Conservation (phyloP, 2,797 vertebrate genomes). For the Vespertilio murinus region DNA sequence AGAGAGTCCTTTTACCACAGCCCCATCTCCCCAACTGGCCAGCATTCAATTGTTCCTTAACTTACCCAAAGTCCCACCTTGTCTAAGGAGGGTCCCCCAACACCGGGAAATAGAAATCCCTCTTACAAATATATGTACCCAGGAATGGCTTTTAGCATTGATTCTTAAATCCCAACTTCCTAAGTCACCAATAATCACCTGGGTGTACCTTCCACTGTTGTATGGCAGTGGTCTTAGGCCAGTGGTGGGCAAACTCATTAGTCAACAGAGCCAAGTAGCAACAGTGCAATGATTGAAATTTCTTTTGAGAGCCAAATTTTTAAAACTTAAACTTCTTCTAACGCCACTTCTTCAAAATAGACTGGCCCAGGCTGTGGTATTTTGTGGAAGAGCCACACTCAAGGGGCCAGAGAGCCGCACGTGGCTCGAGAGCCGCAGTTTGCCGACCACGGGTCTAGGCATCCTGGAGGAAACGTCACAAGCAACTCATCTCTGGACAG, state of each 20-base stretch:
- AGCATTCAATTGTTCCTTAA: not conserved
- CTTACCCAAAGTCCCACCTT: not conserved
- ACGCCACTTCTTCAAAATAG: no score
- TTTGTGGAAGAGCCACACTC: no score
- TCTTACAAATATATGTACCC: not conserved
- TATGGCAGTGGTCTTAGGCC: not conserved
- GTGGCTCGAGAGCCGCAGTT: no score
- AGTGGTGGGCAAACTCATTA: no score
- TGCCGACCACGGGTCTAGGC: no score
- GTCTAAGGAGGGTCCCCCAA: not conserved
- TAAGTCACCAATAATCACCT: not conserved
- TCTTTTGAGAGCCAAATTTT: no score
- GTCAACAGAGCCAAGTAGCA: no score
- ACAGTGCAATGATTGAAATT: no score
- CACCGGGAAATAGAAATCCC: not conserved
- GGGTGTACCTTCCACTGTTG: not conserved
- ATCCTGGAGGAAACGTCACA: not conserved
- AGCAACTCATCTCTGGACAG: not conserved
- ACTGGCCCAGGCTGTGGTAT: no score
- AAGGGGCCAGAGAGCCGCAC: no score
- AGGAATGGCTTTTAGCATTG: conserved; percentile 12
- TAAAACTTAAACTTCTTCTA: no score
- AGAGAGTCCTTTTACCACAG: not conserved
- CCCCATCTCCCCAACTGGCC: not conserved
- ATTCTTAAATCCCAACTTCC: conserved; percentile 32